Percentiles rank a stretch among this genome's conserved stretches.
phyloP scores from a whole-genome alignment of 2,113 vertebrate species.

The Vireo altiloquus region DNA sequence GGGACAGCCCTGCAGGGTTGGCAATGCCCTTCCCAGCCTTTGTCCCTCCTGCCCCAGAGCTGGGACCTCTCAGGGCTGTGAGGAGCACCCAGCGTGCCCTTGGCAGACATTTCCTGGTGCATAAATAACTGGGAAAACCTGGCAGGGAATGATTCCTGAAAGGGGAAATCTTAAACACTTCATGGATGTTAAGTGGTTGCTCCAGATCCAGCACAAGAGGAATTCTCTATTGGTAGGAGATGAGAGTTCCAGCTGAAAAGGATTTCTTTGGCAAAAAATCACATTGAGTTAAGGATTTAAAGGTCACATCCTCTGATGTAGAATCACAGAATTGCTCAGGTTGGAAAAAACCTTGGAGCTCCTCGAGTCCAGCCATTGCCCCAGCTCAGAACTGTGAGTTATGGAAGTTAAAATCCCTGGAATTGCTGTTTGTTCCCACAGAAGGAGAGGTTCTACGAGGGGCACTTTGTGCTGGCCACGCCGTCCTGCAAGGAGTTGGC shows the following conservation, averaged over 20 bases:
- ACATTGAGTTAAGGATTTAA: background rate
- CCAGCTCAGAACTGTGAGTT: background rate
- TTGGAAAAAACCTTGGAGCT: background rate
- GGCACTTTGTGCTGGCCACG: slow-evolving; percentile 82
- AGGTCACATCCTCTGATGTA: accelerated
- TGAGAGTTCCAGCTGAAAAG: background rate
- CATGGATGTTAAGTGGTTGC: background rate
- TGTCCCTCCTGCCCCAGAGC: background rate
- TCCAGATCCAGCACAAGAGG: background rate
- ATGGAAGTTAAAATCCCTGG: background rate
- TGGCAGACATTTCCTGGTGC: background rate
- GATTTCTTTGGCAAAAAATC: background rate
- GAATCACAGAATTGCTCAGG: background rate
- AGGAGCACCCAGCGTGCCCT: background rate
- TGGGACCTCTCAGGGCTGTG: background rate
- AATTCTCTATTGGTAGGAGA: background rate
- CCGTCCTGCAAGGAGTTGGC: slow-evolving; percentile 91
- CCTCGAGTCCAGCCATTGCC: accelerated
- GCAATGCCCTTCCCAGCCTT: background rate
- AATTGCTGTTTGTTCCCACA: slow-evolving; percentile 46
- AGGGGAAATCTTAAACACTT: background rate
- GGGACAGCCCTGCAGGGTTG: background rate
- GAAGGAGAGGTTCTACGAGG: slow-evolving; percentile 95
- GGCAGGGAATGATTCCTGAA: background rate
- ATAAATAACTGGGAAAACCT: background rate